Evolutionary conservation across 2,888 invertebrate species (phyloP), one percentile per base, ranked within the genome.

Genomic region (Myopa testacea): DNA sequence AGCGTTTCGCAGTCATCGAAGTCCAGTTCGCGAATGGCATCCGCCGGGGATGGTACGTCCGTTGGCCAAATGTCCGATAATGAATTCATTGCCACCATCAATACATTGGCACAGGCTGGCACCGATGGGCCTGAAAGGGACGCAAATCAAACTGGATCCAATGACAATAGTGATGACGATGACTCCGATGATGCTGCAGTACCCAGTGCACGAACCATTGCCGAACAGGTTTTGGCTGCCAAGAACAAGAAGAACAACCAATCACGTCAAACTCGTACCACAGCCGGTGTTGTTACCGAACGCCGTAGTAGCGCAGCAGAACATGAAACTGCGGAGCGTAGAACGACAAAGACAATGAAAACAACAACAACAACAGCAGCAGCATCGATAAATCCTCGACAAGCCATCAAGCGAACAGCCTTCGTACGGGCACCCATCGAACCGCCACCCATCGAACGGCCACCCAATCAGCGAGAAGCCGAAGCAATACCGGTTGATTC

Each of bases 171-270:
- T 0, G 81, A 79, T 8, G 86, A 85, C 37, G 85, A 84, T 37
- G 86, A 86, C 5, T 82, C 81, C 4, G 81, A 78, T 16, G 77
- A 58, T 4, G 84, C 83, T 38, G 79, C 79, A 4, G 77, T 82
- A n/a, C 83, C 88, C 0, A 86, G 86, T 26, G 88, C 88, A 5
- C 84, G 88, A 5, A 84, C 86, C 71, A 88, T 88, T 55, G 88
- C 86, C 5, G 88, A 87, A 74, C 83, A 84, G 12, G 84, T 88
- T 2, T 78, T 88, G 71, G 78, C 70, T 58, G 67, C 45, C 4
- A 10, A 65, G 37, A 34, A 65, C 10, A 62, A 62, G 6, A 62
- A 62, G 4, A 34, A 26, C 8, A 65, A 5, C 12, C 71, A 75
- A 12, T 37, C 5, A 37, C 50, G 62, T 19, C 19, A 16, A 14